These are phyloP conservation scores for Numenius arquata DNA, from an alignment of 2,113 vertebrate species.

Conservation along the genomic window DNA sequence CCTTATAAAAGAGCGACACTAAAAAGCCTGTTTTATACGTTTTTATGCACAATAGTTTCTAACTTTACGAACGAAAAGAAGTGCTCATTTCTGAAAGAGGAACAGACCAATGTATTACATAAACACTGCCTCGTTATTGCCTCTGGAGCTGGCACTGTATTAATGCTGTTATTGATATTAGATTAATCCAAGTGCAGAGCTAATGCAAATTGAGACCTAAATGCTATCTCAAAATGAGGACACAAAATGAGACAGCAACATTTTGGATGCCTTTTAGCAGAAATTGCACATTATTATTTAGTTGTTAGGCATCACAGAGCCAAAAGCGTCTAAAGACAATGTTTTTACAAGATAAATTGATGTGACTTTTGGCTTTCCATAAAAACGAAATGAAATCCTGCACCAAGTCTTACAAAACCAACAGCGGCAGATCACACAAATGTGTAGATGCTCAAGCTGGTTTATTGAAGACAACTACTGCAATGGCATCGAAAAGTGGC, in stretches of 20 bases:
- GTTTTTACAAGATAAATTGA: not conserved
- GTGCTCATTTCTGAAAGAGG: not conserved
- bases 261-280: not conserved
- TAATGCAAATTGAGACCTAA: slow-evolving; percentile 35
- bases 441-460: not conserved
- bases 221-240: slow-evolving; percentile 26
- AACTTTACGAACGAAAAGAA: not conserved
- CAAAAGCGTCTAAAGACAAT: not conserved
- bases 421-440: not conserved
- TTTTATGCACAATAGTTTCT: not conserved
- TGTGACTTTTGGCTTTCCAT: not conserved
- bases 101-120: not conserved
- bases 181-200: slow-evolving; percentile 39
- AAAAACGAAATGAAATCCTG: not conserved
- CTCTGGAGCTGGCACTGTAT: not conserved
- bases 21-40: not conserved
- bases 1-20: not conserved
- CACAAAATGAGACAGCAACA: not conserved
- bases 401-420: not conserved
- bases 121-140: not conserved
- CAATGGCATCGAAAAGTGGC: not conserved
- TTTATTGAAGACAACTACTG: not conserved
- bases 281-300: not conserved
- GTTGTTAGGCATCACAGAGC: not conserved
- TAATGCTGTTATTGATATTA: not conserved